Base-by-base conservation (phyloP, 2,113 vertebrate species). In the Arizona elegans region DNA sequence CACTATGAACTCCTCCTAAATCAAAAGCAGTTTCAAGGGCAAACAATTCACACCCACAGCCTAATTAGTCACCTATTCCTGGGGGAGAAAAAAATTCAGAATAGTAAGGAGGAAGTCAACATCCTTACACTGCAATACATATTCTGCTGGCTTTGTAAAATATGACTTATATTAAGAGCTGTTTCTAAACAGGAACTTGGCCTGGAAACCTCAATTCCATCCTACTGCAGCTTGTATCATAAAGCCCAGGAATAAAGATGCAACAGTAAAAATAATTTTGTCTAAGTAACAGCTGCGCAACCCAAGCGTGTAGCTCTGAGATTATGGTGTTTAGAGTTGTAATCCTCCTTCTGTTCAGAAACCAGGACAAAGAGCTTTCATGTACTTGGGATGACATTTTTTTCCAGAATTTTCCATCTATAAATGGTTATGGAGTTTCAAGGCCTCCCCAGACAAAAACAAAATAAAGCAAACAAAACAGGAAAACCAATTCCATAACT, bases 211-310 rank as follows among this genome's bases (percentile, higher is more conserved):
- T 2, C 33, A 54, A 54, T 38, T 88, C 33, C 29, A 62, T 52
- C 86, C 13, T 53, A 0, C 3, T 75, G 15, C 17, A 43, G 4
- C 0, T 29, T 62, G 15, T 12, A 89, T 90, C 38, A 15, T 92
- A 3, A 15, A 53, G 38, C 0, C 0, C 2, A 26, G 11, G 33
- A 26, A 52, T 92, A 85, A 92, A 54, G 56, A 11, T 55, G 38
- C 12, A n/a, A 65, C 86, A 92, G 70, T 0, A 43, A 88, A 92
- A 92, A 0, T 62, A 62, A 92, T 86, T 52, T 94, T 90, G 43
- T 2, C 1, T 15, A 88, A 59, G 6, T 50, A 91, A 87, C 4
- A 0, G 0, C 2, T 13, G 58, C 38, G 1, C 0, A 0, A 81
- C 23, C 50, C 55, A 59, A 86, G 62, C 56, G 2, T 75, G 55